Percentiles rank a stretch among this genome's conserved stretches.
Evolutionary conservation across 2,797 vertebrate species (phyloP).

Genomic region (Labeo calbasu): DNA sequence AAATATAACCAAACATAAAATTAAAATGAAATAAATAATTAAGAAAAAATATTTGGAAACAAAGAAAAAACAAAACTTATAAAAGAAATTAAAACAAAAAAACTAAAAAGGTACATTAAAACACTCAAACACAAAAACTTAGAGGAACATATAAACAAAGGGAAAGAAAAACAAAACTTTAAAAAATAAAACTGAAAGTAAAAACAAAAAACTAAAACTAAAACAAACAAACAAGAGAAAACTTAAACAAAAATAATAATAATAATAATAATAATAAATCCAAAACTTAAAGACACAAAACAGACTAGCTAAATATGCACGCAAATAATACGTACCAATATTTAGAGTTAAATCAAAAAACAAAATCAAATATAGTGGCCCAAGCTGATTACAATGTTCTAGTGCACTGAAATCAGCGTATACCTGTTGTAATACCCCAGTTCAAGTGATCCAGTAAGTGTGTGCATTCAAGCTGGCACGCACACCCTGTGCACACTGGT

Average conservation of each 20-base stretch:
- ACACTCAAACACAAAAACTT: neutral
- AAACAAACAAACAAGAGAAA: no score
- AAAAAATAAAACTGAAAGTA: neutral
- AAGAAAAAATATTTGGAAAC: neutral
- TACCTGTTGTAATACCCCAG: neutral
- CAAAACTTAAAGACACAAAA: no score
- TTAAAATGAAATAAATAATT: neutral
- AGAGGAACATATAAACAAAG: neutral
- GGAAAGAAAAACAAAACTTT: neutral
- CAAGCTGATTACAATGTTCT: neutral
- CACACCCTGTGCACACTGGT: slow-evolving; percentile 28
- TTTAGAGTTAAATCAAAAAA: no score
- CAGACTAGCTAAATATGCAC: no score
- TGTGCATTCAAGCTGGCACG: neutral
- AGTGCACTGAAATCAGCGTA: neutral
- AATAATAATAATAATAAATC: no score
- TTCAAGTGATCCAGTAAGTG: neutral
- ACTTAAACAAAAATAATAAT: no score
- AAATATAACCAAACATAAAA: neutral
- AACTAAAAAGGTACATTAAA: neutral
- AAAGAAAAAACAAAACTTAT: neutral
- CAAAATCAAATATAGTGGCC: neutral
- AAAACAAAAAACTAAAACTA: neutral
- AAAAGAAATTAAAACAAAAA: no score
- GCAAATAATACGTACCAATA: no score